Conservation (phyloP, 2,113 vertebrate genomes). For the Mesoclemmys tuberculata region DNA sequence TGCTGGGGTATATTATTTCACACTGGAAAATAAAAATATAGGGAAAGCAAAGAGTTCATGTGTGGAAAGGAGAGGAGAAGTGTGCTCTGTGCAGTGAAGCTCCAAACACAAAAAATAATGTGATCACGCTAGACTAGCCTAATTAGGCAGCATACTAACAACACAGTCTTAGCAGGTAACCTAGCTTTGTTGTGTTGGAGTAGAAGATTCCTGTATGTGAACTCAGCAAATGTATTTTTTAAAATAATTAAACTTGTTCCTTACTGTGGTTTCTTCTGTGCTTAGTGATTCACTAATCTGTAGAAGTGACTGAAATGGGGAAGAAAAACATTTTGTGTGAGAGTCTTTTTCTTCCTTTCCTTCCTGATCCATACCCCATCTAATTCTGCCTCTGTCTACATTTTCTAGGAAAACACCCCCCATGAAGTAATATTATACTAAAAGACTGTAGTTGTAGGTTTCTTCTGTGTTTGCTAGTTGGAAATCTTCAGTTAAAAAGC, state of each 20-base stretch:
- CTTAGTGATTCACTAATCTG: conserved; percentile 24
- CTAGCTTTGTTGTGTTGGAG: not conserved
- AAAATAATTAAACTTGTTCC: conserved; percentile 18
- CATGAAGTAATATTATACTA: conserved; percentile 23
- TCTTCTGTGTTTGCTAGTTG: conserved; percentile 7
- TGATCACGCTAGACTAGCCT: conserved; percentile 13
- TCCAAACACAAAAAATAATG: not conserved
- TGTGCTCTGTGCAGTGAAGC: not conserved
- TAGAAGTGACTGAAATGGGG: conserved; percentile 8
- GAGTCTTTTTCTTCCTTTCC: conserved; percentile 7
- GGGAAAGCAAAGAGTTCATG: conserved; percentile 42
- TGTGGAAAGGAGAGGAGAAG: conserved; percentile 26
- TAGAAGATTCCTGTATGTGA: conserved; percentile 23
- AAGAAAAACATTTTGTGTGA: not conserved
- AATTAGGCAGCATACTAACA: conserved; percentile 52
- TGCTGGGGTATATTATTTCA: conserved; percentile 4
- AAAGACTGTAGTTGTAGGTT: conserved; percentile 19
- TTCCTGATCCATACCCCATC: not conserved
- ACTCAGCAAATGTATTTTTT: not conserved
- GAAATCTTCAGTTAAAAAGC: not conserved
- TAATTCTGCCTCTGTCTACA: conserved; percentile 46
- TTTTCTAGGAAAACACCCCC: conserved; percentile 55
- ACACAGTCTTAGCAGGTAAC: not conserved
- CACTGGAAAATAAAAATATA: not conserved
- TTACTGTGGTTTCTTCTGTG: conserved; percentile 20